Percentiles rank a stretch among this genome's conserved stretches.
Conservation (phyloP, 2,797 vertebrate genomes). For the Champsocephalus gunnari region DNA sequence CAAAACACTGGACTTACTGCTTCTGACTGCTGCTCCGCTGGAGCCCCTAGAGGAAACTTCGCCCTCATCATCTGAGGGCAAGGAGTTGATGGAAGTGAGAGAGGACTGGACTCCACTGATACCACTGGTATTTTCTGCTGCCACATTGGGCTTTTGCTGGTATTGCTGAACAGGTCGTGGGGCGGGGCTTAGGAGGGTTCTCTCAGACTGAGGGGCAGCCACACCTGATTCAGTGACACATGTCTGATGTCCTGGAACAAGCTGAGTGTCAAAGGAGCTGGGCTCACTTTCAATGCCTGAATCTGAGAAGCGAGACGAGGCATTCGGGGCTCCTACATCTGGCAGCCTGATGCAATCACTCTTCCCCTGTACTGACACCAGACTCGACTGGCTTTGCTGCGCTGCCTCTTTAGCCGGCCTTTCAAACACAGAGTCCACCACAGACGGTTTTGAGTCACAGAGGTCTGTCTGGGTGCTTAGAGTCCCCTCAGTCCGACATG, state of each 20-base stretch:
- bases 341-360: slow-evolving; percentile 85
- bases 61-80: slow-evolving; percentile 94
- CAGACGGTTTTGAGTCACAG: slow-evolving; percentile 70
- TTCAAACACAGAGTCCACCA: slow-evolving; percentile 79
- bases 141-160: slow-evolving; percentile 80
- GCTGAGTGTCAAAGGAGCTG: slow-evolving; percentile 92
- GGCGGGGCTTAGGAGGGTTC: slow-evolving; percentile 73
- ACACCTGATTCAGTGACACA: slow-evolving; percentile 75
- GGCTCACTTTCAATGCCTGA: slow-evolving; percentile 97
- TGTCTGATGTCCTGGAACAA: slow-evolving; percentile 84
- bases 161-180: slow-evolving; percentile 77
- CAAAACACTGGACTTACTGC: slow-evolving; percentile 83
- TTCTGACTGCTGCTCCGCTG: slow-evolving; percentile 56
- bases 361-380: slow-evolving; percentile 76
- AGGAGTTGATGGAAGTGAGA: slow-evolving; percentile 96
- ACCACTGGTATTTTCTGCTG: slow-evolving; percentile 89
- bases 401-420: slow-evolving; percentile 71
- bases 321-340: slow-evolving; percentile 75
- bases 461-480: slow-evolving; percentile 59
- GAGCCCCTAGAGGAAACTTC: slow-evolving; percentile 89
- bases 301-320: slow-evolving; percentile 96
- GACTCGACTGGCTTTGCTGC: slow-evolving; percentile 68
- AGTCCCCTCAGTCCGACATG: slow-evolving; percentile 62
- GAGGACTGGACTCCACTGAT: slow-evolving; percentile 97
- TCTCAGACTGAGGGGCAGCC: slow-evolving; percentile 79